Evolutionary conservation across 2,888 invertebrate genomes (phyloP), one percentile per base, ranked within the genome.

Genomic region (Cepaea hortensis): DNA sequence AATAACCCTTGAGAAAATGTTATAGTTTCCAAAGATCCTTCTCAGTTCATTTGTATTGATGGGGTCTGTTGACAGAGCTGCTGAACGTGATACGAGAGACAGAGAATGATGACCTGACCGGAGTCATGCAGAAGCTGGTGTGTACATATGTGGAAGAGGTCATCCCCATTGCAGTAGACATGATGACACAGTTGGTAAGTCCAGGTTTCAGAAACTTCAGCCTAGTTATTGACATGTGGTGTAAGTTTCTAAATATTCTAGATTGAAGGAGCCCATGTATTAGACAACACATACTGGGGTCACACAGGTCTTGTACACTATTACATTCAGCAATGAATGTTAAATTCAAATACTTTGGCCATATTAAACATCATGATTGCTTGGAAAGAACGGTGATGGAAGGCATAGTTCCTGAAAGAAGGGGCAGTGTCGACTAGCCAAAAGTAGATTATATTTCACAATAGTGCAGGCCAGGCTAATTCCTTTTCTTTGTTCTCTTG

Each of bases 81-180:
- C 95, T 99, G 84, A 97, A 97, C 90, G 96, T 99, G 76, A 97
- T 99, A 85, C 96, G 98, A 46, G 97, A 98, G 95, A 99, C 99
- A 0, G 98, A 99, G 95, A 99, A 98, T 94, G 99, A 99, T 94
- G 99, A 99, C 94, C 96, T 99, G 89, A 98, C 98, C 0, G 97
- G 96, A 92, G 99, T 99, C 0, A 96, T 99, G 95, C 99, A 99
- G 94, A 98, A 94, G 86, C 89, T 95, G 23, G 98, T 99, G 23
- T 98, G 97, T 93, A 96, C 97, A 68, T 99, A 97, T 94, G 96
- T 97, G 0, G 97, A 97, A 90, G 97, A 98, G 93, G 95, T 99
- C 88, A 96, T 97, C 93, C 97, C 98, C 0, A 97, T 99, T 93
- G 98, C 99, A 15, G 97, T 97, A 75, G 97, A 99, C 94, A 98